Evolutionary conservation across 2,888 invertebrate species (phyloP), one percentile per base, ranked within the genome.

Genomic region (Autographa pulchrina): DNA sequence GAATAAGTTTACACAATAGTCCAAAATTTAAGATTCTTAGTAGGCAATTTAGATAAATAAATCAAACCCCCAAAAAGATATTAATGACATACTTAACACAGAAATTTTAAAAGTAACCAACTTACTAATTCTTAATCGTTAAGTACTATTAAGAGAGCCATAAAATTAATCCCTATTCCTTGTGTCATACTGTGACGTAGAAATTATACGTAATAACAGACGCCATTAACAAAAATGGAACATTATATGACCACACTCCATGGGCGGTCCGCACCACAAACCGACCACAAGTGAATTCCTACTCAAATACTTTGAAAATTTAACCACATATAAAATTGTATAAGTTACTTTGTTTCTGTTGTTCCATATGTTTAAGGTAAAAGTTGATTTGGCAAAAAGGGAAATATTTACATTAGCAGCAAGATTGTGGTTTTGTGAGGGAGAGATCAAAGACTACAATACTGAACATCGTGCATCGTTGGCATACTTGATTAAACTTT

Each of bases 181-280:
- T 75, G 72, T 74, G 79, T 81, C 79, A 75, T 64, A 78, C 70
- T 64, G 79, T 72, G 83, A 81, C 77, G 77, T 65, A 65, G 74
- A 83, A 77, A 83, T 70, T 48, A 48, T 48, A 48, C 48, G 54
- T 56, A 56, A 56, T 56, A 56, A 56, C 54, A 56, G 61, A 67
- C 65, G 63, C 9, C 75, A 83, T 83, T 77, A 83, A 70, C 79
- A 77, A 83, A 82, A 83, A 79, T 79, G 64, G 74, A 66, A 72
- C 75, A 65, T 72, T 62, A 60, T 41, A 72, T 66, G 65, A 74
- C 69, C 78, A 74, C 68, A 67, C 2, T 62, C 73, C 70, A 70
- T 83, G 83, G 83, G 83, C 80, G 83, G 83, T 83, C 83, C 16
- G 54, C 64, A 73, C 78, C 78, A 76, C 76, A 80, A 75, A 79